phyloP scores from a whole-genome alignment of 1,140 invertebrate genomes.

The Rhynchophorus ferrugineus region DNA sequence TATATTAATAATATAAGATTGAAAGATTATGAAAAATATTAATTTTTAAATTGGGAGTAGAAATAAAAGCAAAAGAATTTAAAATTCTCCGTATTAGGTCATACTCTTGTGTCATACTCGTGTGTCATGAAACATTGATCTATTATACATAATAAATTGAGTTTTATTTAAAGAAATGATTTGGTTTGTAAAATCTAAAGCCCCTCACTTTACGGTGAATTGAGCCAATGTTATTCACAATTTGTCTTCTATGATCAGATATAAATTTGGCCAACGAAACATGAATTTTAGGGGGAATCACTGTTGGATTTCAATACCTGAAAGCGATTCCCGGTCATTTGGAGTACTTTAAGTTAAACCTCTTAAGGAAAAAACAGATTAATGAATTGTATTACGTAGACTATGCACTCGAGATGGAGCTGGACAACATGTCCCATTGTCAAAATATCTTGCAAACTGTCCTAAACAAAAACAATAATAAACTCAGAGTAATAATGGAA shows the following conservation, averaged over 20 bases:
- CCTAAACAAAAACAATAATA: slow-evolving; percentile 33
- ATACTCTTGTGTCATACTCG: no score
- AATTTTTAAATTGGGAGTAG: no score
- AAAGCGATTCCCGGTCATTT: slow-evolving; percentile 51
- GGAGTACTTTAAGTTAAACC: slow-evolving; percentile 48
- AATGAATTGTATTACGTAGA: slow-evolving; percentile 52
- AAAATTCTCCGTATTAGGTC: no score
- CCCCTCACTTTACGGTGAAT: no score
- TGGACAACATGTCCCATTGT: slow-evolving; percentile 41
- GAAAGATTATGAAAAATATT: no score
- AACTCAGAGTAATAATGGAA: slow-evolving; percentile 26
- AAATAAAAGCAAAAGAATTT: no score
- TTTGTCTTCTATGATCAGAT: background rate
- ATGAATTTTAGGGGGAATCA: slow-evolving; percentile 30
- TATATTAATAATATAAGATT: no score
- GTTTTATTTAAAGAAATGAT: no score
- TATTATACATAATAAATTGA: no score
- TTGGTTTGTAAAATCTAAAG: no score
- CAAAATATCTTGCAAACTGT: slow-evolving; percentile 46
- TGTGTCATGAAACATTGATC: no score
- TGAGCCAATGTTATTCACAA: no score
- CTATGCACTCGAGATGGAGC: slow-evolving; percentile 53
- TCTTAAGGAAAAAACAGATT: slow-evolving; percentile 48
- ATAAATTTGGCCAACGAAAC: background rate
- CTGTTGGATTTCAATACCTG: slow-evolving; percentile 52